Conservation (phyloP, 2,888 invertebrate genomes). For the Drosophila anomelani region DNA sequence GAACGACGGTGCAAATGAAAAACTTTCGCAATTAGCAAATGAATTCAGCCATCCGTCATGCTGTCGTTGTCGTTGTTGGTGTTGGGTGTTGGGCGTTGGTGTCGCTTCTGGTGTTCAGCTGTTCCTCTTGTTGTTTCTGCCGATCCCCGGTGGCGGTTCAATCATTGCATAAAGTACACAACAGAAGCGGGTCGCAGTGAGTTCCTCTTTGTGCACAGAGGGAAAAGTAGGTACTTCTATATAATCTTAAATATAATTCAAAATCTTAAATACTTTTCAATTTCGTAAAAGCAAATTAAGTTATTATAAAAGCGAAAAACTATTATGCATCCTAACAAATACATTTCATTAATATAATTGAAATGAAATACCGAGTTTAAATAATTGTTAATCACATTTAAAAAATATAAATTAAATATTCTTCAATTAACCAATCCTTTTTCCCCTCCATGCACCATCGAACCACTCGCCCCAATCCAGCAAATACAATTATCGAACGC, state of each 20-base stretch:
- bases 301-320: not conserved
- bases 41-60: conserved; percentile 83
- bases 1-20: conserved; percentile 61
- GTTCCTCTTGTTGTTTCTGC: conserved; percentile 61
- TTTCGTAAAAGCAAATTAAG: not conserved
- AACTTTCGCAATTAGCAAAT: conserved; percentile 83
- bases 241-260: not conserved
- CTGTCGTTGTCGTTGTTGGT: conserved; percentile 63
- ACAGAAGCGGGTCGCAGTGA: not conserved
- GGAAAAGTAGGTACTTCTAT: not conserved
- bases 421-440: not conserved
- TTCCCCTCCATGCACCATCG: not conserved
- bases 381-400: not conserved
- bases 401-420: not conserved
- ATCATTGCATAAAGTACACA: conserved; percentile 59
- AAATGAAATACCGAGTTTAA: not conserved
- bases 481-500: conserved; percentile 63
- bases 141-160: conserved; percentile 77
- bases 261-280: too few relatives aligned
- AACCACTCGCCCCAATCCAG: not conserved
- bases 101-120: conserved; percentile 7
- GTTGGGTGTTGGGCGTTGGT: not conserved
- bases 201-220: not conserved
- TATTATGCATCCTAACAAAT: too few relatives aligned
- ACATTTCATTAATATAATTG: not conserved